Evolutionary conservation across 53 echinoderm and acorn worm species (phyloP).

Genomic region (Pentamera pediparva): DNA sequence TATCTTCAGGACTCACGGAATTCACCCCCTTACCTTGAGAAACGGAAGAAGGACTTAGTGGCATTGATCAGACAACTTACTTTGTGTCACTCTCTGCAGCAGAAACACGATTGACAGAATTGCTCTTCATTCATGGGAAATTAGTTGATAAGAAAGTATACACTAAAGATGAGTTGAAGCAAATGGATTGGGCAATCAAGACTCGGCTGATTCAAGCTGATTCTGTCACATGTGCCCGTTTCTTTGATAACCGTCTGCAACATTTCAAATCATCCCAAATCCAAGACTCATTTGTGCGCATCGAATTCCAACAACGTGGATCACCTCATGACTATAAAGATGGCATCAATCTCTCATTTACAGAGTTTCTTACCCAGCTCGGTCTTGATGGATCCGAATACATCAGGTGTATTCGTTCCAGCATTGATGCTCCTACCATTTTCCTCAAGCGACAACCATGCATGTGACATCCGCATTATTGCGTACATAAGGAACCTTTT

Average conservation of each 20-base stretch:
- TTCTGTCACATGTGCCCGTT: constrained; percentile 37
- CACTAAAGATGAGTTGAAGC: constrained; percentile 9
- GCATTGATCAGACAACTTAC: constrained; percentile 47
- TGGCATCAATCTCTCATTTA: constrained; percentile 10
- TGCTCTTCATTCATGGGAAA: constrained; percentile 26
- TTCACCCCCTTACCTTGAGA: constrained; percentile 39
- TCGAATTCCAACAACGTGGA: constrained; percentile 29
- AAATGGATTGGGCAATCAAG: constrained; percentile 15
- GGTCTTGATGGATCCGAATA: constrained; percentile 14
- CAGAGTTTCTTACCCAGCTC: constrained; percentile 2
- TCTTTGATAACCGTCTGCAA: constrained; percentile 38
- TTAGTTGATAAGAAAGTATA: constrained; percentile 31
- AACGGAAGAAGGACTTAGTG: constrained; percentile 36
- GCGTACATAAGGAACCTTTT: constrained; percentile 38
- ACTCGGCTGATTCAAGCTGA: constrained; percentile 25
- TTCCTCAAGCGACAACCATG: constrained; percentile 18
- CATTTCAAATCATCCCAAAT: not conserved
- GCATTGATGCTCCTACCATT: constrained; percentile 3
- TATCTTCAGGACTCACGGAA: constrained; percentile 20
- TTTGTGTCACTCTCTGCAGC: constrained; percentile 42
- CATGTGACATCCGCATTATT: constrained; percentile 27
- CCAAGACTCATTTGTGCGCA: constrained; percentile 8
- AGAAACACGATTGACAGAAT: constrained; percentile 28
- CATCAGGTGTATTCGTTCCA: not conserved
- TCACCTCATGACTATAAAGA: constrained; percentile 30